Evolutionary conservation across 2,888 invertebrate species (phyloP), one percentile per base, ranked within the genome.

Genomic region (Allophyes oxyacanthae): DNA sequence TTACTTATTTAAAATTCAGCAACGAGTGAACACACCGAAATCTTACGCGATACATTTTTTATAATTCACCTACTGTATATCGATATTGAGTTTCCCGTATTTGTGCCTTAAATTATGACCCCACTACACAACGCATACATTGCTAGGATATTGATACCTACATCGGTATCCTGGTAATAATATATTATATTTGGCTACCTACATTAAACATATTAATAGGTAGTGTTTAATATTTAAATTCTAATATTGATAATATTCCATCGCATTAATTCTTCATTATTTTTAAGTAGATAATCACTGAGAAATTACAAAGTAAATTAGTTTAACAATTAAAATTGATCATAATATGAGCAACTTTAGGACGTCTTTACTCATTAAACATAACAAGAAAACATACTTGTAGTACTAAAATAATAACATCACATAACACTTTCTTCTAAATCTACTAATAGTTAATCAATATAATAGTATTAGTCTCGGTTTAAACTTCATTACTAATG

Each of bases 191-290:
- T 58, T 68, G 53, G 32, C 60, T 72, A 73, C 5, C 63, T 72
- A 60, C 45, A 59, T 56, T 37, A 44, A 69, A 61, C 44, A 34
- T 34, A n/a, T n/a, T n/a, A n/a, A n/a, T 46, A 41, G 48, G 48
- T 51, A 64, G 38, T 64, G 33, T 59, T 50, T 44, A 40, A 53
- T 32, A 26, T 51, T 53, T 53, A 61, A 57, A 48, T 51, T 63
- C 60, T 72, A 71, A 59, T 60, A 44, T 64, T 67, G 67, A 73
- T 73, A 74, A 64, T 64, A 74, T 57, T 74, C 55, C 48, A 15
- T 54, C 38, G 50, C 52, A 34, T 61, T 50, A 70, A 70, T 64
- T 74, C 61, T 55, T 64, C 42, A 34, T 59, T 34, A 26, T 28
- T 37, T 9, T 36, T 33, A 48, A 25, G 25, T 44, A 65, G 26